These are phyloP conservation scores for Peromyscus melanophrys DNA, from an alignment of 2,797 vertebrate species.

Conservation along the genomic window DNA sequence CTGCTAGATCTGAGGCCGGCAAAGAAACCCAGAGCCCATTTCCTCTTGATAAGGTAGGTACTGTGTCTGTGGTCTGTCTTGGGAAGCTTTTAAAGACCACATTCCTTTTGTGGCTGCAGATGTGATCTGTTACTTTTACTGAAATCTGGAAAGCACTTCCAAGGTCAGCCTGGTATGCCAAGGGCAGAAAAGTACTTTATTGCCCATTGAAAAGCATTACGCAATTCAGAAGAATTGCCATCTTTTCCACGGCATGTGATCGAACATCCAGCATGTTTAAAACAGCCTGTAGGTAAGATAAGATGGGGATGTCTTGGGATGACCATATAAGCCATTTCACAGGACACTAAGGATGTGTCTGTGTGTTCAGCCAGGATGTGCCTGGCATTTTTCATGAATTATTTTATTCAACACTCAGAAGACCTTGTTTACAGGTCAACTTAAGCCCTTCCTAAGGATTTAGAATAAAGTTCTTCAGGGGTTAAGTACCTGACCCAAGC, in stretches of 20 bases:
- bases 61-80: conserved; percentile 73
- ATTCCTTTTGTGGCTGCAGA: conserved; percentile 75
- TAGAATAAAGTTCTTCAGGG: background rate
- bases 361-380: background rate
- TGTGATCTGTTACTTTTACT: conserved; percentile 70
- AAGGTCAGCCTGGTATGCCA: conserved; percentile 59
- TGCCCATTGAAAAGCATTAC: background rate
- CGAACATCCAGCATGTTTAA: background rate
- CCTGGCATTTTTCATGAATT: background rate
- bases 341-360: background rate
- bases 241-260: background rate
- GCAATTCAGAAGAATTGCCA: background rate
- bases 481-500: background rate
- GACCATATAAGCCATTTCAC: background rate
- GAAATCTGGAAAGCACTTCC: conserved; percentile 70
- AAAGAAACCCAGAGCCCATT: conserved; percentile 82
- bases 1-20: conserved; percentile 74
- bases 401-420: background rate
- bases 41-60: conserved; percentile 83
- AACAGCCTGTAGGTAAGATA: background rate
- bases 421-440: background rate
- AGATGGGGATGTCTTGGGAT: background rate
- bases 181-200: conserved; percentile 34
- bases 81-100: conserved; percentile 74
- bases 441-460: background rate